A percentile compares a stretch with the other conserved stretches of the same genome.
Evolutionary conservation across 2,113 vertebrate genomes (phyloP).

Genomic region (Neogobius melanostomus): DNA sequence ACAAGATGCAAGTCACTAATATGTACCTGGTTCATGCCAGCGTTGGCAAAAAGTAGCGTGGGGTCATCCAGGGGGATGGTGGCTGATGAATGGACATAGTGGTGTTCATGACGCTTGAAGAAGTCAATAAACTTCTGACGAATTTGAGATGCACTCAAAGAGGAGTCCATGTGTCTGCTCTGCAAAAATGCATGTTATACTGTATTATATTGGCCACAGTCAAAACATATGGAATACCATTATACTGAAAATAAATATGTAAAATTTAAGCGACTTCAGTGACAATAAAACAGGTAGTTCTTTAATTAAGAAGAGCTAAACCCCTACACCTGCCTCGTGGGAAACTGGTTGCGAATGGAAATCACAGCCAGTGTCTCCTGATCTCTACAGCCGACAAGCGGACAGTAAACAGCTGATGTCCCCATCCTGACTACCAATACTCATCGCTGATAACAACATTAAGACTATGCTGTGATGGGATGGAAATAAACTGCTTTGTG

Average conservation of each 20-base stretch:
- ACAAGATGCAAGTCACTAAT: neutral
- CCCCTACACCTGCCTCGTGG: slow-evolving; percentile 9
- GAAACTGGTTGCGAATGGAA: slow-evolving; percentile 24
- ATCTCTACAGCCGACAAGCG: slow-evolving; percentile 14
- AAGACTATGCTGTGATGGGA: slow-evolving; percentile 17
- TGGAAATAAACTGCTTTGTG: slow-evolving; percentile 20
- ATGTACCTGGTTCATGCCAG: slow-evolving; percentile 96
- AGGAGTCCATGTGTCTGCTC: slow-evolving; percentile 80
- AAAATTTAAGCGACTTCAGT: neutral
- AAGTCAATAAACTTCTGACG: slow-evolving; percentile 93
- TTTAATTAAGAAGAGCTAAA: slow-evolving; percentile 37
- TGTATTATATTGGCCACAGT: too few species aligned
- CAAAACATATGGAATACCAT: neutral
- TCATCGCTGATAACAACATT: slow-evolving; percentile 24
- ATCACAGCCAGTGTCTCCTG: slow-evolving; percentile 17
- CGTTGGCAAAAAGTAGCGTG: slow-evolving; percentile 95
- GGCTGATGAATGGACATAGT: slow-evolving; percentile 93
- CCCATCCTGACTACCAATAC: slow-evolving; percentile 51
- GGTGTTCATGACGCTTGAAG: slow-evolving; percentile 85
- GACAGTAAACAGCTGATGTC: slow-evolving; percentile 52
- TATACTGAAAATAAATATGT: neutral
- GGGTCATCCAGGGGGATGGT: slow-evolving; percentile 93
- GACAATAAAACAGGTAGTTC: neutral
- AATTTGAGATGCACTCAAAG: slow-evolving; percentile 86
- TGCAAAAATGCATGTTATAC: slow-evolving; percentile 5